Base-by-base conservation (phyloP, 2,888 invertebrate genomes). In the Apomyelois bistriatella region DNA sequence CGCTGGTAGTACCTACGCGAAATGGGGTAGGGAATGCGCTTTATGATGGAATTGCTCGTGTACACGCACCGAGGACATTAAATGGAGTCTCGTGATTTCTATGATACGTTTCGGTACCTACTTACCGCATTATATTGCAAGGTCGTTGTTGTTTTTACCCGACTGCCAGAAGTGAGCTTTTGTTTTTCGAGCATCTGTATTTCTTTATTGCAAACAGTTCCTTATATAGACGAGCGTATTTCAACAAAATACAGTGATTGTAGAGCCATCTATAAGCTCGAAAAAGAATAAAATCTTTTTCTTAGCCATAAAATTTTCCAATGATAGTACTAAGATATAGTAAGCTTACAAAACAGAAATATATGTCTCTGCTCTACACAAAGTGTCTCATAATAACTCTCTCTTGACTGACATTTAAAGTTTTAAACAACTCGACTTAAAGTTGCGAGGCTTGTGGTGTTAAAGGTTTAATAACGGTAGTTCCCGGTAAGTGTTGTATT, bases 21-120 rank as follows among this genome's bases (percentile, higher is more conserved):
- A 51, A 52, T 43, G 43, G 43, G 22, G 36, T 8, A 42, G 22
- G 15, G 43, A 52, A 52, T 52, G 52, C 43, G 16, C 36, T 52
- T 52, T 52, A 52, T 43, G 42, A 37, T 28, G 16, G 28, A 28
- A 30, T 12, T 41, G 32, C 48, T 48, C 38, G 38, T 49, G 41
- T 41, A 50, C 50, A 50, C n/a, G 41, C 41, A 50, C 36, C n/a
- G 12, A 2, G 30, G 30, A 28, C 16, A 46, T 15, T 46, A 16
- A 7, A 13, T 12, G 46, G 32, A 43, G 16, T 12, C 32, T 32
- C 30, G 15, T 35, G 32, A 46, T 35, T 46, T 46, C 30, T 46
- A 3, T 35, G 8, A 15, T 3, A 16, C 12, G 7, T 8, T 28
- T 22, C 1, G n/a, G 17, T 41, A 16, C 40, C 9, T 40, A 16